Evolutionary conservation across 2,797 vertebrate species (phyloP).

Genomic region (Bucorvus abyssinicus): DNA sequence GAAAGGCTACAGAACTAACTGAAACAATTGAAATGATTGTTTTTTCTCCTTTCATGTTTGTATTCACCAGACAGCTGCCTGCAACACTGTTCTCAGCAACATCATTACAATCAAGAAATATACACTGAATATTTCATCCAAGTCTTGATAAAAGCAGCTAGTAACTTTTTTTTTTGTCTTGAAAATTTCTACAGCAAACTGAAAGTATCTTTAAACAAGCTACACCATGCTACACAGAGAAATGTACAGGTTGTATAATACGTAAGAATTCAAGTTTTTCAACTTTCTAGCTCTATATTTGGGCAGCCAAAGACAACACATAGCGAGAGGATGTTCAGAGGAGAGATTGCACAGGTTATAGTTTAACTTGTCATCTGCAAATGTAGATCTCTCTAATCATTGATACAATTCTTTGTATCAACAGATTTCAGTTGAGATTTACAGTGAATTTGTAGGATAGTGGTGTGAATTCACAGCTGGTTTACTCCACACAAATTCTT

Average conservation of each 20-base stretch:
- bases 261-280: neutral
- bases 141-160: neutral
- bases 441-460: neutral
- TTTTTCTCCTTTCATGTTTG: neutral
- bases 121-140: neutral
- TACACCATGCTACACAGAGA: neutral
- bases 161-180: neutral
- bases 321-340: neutral
- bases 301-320: neutral
- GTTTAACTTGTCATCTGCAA: neutral
- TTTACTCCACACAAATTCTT: neutral
- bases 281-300: neutral
- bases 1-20: neutral
- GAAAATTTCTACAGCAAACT: neutral
- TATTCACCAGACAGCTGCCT: neutral
- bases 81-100: neutral
- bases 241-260: neutral
- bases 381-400: neutral
- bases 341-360: neutral
- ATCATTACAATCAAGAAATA: neutral
- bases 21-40: neutral
- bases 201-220: neutral
- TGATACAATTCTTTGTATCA: neutral
- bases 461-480: neutral
- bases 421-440: neutral